Base-by-base conservation (phyloP, 1,140 invertebrate species). In the Mesaphorura yosii region DNA sequence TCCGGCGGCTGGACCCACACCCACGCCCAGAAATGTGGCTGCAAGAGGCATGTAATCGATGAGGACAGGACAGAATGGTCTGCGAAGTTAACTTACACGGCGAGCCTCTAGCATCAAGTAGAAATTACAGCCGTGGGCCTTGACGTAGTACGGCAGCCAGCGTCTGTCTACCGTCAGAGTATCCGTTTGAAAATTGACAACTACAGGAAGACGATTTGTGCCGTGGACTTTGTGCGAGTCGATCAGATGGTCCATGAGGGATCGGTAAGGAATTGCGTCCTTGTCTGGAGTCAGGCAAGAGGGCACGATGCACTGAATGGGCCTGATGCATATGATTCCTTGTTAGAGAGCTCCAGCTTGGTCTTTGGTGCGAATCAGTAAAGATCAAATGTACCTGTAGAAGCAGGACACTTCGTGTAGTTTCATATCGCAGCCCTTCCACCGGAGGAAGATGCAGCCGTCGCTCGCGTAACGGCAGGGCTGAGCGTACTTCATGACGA, bases 401-500 rank as follows among this genome's bases (percentile, higher is more conserved):
- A 37, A 29, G 44, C 60, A 62, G 2, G 46, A 41, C 4, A 20
- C 31, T 26, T 62, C 53, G 45, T 62, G 60, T 1, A 54, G 53
- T 14, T 48, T 41, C 60, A 62, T 62, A 26, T 58, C 52, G 19
- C 53, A 53, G 12, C 60, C 60, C 34, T 57, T 58, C 50, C 57
- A 55, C 0, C 53, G 53, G 14, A 62, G 19, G 27, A 49, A 58
- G 22, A 56, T 46, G 34, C 60, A 62, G 1, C 60, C 60, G 3
- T 59, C 50, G 19, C 27, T 31, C 10, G 38, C 26, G 38, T 42
- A 62, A 12, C 28, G 19, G 48, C 60, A 62, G 25, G 38, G 46
- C 17, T 58, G 55, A 10, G 59, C 45, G 34, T 58, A 58, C 15
- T 48, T 34, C 31, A 20, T 15, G 17, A 62, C 50, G 40, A 58